Base-by-base conservation (phyloP, 23 tunicate species). In the Styela plicata region DNA sequence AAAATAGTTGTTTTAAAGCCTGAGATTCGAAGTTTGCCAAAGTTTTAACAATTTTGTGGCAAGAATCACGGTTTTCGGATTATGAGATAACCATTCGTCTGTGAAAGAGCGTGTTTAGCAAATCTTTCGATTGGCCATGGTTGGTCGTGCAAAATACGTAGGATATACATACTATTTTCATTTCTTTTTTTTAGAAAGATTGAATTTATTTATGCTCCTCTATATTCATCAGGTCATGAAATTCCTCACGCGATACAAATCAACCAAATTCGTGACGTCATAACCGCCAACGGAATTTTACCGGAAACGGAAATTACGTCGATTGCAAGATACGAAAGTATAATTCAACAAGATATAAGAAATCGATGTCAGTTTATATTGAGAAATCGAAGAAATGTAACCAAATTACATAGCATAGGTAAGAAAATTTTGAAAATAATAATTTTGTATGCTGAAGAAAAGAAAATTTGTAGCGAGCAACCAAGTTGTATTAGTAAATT, bases 241-340 rank as follows among this genome's bases (percentile, higher is more conserved):
- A 66, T 53, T 35, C 87, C 87, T 17, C 87, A 83, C 31, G 87
- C 87, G 33, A 83, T 83, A 2, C 78, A 74, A 52, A 33, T 83
- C 70, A 83, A 63, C 53, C 78, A 61, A 24, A 33, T 83, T 34
- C 87, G 87, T 53, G 87, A 83, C 31, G 36, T 69, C 29, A 70
- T 70, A 25, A 17, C 80, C 31, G 65, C 71, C 28, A 83, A 61
- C 70, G 81, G 81, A 25, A 76, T 52, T 52, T 52, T 76, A 52
- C 31, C 64, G 2, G 81, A 76, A 37, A 76, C 27, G 1, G 66
- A 76, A 24, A n/a, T 52, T 21, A 52, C 64, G 66, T n/a, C 81
- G 0, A 24, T 76, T 21, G 66, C 81, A 24, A 52, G 36, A 52
- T 37, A 37, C 53, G 81, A 76, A 52, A 52, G 36, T 1, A 36